A percentile compares a stretch with the other conserved stretches of the same genome.
Evolutionary conservation across 2,113 vertebrate genomes (phyloP).

Genomic region (Thryonomys swinderianus): DNA sequence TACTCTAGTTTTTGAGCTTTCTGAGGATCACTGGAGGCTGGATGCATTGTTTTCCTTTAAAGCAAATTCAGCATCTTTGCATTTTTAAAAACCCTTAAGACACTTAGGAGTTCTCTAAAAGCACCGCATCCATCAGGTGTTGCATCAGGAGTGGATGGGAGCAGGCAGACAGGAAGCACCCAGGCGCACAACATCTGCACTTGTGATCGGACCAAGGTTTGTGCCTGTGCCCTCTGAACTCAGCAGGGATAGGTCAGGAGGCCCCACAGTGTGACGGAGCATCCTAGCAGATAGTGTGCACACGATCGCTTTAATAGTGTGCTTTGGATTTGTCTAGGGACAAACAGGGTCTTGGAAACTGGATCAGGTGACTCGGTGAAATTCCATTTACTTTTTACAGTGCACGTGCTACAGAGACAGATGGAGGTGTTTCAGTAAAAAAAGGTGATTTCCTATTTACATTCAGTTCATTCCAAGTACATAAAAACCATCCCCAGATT

Average conservation of each 20-base stretch:
- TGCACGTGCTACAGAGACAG: not conserved
- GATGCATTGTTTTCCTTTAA: conserved; percentile 29
- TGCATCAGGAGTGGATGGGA: not conserved
- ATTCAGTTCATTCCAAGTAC: not conserved
- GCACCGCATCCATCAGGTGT: not conserved
- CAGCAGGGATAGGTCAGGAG: not conserved
- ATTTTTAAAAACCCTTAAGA: not conserved
- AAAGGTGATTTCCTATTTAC: conserved; percentile 33
- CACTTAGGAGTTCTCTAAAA: not conserved
- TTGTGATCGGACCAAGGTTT: not conserved
- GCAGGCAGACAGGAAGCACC: not conserved
- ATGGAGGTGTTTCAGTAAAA: not conserved
- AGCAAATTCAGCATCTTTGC: not conserved
- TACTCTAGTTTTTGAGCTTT: not conserved
- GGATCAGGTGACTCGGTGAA: not conserved
- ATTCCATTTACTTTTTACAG: not conserved
- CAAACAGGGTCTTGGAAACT: conserved; percentile 44
- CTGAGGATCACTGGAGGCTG: not conserved
- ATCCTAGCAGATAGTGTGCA: not conserved
- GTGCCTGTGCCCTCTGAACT: not conserved
- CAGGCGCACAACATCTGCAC: not conserved
- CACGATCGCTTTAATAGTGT: conserved; percentile 33
- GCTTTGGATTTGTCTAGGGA: not conserved
- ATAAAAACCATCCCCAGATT: not conserved
- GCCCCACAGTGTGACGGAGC: not conserved